Evolutionary conservation across 1,140 invertebrate species (phyloP).

Genomic region (Drosophila parvula): DNA sequence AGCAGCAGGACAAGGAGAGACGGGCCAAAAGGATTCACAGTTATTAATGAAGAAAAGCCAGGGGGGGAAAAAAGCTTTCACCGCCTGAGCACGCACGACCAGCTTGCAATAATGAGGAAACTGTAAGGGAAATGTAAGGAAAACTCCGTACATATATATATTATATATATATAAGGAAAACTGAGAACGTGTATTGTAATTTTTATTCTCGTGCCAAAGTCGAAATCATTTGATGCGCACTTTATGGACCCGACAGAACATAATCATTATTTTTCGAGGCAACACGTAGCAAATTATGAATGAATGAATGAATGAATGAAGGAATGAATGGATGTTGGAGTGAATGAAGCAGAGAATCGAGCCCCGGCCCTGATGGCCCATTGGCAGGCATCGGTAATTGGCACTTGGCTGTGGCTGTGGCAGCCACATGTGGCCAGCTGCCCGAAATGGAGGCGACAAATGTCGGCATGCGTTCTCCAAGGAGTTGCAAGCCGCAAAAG

Average conservation of each 20-base stretch:
- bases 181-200: slow-evolving; percentile 71
- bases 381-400: slow-evolving; percentile 67
- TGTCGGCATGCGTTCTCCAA: slow-evolving; percentile 10
- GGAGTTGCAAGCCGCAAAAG: slow-evolving; percentile 8
- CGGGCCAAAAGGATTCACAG: slow-evolving; percentile 59
- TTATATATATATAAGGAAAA: no score
- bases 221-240: slow-evolving; percentile 70
- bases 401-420: slow-evolving; percentile 49
- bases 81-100: slow-evolving; percentile 40
- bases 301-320: slow-evolving; percentile 48
- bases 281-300: slow-evolving; percentile 82
- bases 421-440: slow-evolving; percentile 30
- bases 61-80: slow-evolving; percentile 20
- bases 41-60: slow-evolving; percentile 67
- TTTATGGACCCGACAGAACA: slow-evolving; percentile 55
- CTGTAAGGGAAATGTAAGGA: slow-evolving; percentile 10
- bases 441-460: slow-evolving; percentile 29
- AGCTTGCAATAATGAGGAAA: slow-evolving; percentile 42
- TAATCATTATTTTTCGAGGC: slow-evolving; percentile 57
- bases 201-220: slow-evolving; percentile 46
- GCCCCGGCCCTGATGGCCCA: slow-evolving; percentile 11
- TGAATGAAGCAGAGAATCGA: not conserved
- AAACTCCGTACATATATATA: no score
- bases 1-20: slow-evolving; percentile 16
- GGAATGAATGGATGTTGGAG: slow-evolving; percentile 52